Base-by-base conservation (phyloP, 2,113 vertebrate genomes). In the Anarhynchus alexandrinus region DNA sequence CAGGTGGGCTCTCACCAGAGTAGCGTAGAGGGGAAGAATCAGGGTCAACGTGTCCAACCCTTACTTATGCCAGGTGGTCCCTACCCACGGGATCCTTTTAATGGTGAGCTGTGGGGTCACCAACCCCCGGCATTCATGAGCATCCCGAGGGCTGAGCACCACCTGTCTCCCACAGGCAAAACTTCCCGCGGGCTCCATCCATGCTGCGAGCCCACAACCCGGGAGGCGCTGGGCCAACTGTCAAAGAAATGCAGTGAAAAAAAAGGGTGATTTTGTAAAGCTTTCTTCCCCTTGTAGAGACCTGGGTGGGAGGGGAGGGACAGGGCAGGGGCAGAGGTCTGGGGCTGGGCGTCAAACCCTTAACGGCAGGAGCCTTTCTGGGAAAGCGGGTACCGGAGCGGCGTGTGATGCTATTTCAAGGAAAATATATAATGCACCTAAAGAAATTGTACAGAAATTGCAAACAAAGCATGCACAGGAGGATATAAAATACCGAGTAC, bases 381-480 rank as follows among this genome's bases (percentile, higher is more conserved):
- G 47, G 66, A 27, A 74, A 76, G 82, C 14, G 65, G 36, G 30
- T 42, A 42, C 32, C 49, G 1, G 8, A 45, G 70, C 2, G 1
- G 27, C 1, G 11, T 27, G 81, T n/a, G 95, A 61, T 47, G 91
- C 32, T 93, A 32, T 91, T 95, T 66, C 95, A 95, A 91, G 62
- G 97, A 27, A 97, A 91, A 94, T 66, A 93, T 94, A 94, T 90
- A 94, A 95, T 62, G 54, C 86, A 70, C 78, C 89, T 95, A 85
- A 93, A 95, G 95, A 96, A 95, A 95, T 18, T 34, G 49, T 86
- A 95, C 86, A 94, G 96, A 95, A 96, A 95, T 82, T 93, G 96
- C 93, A 93, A 95, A 97, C 96, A 96, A 96, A 96, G 94, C 94
- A 82, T 91, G 88, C 88, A 93, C 86, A 26, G 94, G 82, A 92